Percentiles rank a stretch among this genome's conserved stretches.
These are phyloP conservation scores for Campodea augens DNA, from an alignment of 1,140 invertebrate genomes.

Conservation along the genomic window DNA sequence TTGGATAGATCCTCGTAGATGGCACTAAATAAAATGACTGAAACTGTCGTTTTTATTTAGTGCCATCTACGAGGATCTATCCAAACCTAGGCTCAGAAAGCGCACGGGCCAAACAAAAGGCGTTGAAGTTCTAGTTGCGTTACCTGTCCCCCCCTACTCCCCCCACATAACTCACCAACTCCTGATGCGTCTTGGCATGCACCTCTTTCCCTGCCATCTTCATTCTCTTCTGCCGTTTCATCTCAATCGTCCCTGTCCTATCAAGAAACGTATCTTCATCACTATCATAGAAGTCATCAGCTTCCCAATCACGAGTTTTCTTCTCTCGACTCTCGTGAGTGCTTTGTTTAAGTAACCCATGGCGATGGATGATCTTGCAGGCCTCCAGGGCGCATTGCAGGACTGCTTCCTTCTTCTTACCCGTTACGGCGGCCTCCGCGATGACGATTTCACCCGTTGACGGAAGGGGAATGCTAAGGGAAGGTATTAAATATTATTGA, in stretches of 20 bases:
- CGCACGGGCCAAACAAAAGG: no score
- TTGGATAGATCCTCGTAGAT: no score
- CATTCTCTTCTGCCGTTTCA: conserved; percentile 64
- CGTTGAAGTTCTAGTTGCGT: no score
- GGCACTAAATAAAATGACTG: no score
- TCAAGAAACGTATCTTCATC: conserved; percentile 94
- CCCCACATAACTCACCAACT: no score
- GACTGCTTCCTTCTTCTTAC: conserved; percentile 89
- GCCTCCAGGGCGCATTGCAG: conserved; percentile 85
- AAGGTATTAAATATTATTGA: no score
- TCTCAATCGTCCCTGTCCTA: conserved; percentile 78
- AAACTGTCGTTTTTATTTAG: no score
- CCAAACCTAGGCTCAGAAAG: no score
- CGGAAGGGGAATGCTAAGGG: no score
- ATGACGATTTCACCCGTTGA: conserved; percentile 46
- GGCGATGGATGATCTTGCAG: conserved; percentile 70
- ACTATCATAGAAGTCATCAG: conserved; percentile 87
- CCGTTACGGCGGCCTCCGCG: conserved; percentile 68
- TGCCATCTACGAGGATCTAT: no score
- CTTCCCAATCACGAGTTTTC: conserved; percentile 58
- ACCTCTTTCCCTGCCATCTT: conserved; percentile 38
- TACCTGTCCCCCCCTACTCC: no score
- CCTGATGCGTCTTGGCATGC: no score
- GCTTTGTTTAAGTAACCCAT: conserved; percentile 55
- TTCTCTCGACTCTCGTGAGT: conserved; percentile 49